Conservation (phyloP, 1,140 invertebrate genomes). For the Homalodisca vitripennis region DNA sequence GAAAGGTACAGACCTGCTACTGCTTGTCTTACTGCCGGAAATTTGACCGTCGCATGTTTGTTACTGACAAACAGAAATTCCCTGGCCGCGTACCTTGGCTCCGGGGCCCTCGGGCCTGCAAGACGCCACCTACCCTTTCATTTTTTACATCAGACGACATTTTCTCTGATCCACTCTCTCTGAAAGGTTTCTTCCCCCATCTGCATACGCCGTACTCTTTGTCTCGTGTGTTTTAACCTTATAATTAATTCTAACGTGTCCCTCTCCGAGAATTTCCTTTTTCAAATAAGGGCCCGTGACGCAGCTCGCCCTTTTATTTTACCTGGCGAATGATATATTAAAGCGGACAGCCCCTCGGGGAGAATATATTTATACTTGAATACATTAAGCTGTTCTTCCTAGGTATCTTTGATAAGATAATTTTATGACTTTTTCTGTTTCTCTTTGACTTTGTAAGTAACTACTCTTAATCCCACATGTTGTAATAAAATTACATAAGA, state of each 20-base stretch:
- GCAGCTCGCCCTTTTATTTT: conserved; percentile 19
- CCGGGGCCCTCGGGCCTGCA: conserved; percentile 10
- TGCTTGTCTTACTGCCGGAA: conserved; percentile 34
- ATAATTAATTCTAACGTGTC: conserved; percentile 21
- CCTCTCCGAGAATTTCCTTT: conserved; percentile 21
- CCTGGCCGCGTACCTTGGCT: conserved; percentile 12
- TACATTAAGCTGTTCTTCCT: too few relatives aligned
- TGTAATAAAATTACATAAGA: too few relatives aligned
- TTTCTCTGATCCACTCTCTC: conserved; percentile 9
- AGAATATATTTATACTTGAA: conserved; percentile 13
- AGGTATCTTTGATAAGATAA: too few relatives aligned
- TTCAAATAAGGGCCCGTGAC: conserved; percentile 24
- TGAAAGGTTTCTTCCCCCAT: background rate
- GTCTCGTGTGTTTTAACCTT: conserved; percentile 22
- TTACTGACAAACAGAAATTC: conserved; percentile 32
- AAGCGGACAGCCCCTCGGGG: background rate
- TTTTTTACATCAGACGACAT: conserved; percentile 18
- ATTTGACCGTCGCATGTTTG: conserved; percentile 36
- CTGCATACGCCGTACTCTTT: conserved; percentile 20
- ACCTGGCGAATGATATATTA: conserved; percentile 11
- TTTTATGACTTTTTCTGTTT: too few relatives aligned
- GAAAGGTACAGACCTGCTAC: conserved; percentile 20
- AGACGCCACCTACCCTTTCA: conserved; percentile 17
- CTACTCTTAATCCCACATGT: too few relatives aligned
- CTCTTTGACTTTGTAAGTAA: too few relatives aligned